Evolutionary conservation across 2,888 invertebrate species (phyloP), one percentile per base, ranked within the genome.

Genomic region (Dyspetes luteomarginatus): DNA sequence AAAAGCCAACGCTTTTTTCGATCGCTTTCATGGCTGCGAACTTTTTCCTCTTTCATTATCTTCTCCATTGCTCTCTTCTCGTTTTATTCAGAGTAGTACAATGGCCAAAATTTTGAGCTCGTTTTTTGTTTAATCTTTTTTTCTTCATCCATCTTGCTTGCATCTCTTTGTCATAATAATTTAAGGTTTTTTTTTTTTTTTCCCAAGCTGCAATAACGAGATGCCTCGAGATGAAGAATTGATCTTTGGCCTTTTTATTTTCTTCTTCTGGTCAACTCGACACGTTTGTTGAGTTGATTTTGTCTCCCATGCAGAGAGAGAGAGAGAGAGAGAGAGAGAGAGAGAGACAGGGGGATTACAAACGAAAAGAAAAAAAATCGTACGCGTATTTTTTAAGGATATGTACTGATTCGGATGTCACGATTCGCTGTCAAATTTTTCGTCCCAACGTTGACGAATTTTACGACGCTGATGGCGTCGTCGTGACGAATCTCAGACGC

Each of bases 401-500:
- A 82, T 78, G 48, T 52, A 62, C 55, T 55, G 64, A 56, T 45
- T 74, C 55, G 52, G 28, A 15, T 15, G 48, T 48, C 48, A 48
- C 48, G 48, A 48, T 48, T 62, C 52, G 62, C 28, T 64, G 64
- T 41, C n/a, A 5, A 15, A 48, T 48, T 17, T 7, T 48, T 17
- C 15, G 15, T 15, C 5, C 5, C 24, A 60, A 73, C 56, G 52
- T 65, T 12, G 50, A 48, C 22, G 36, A 68, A 56, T 69, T 80
- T 80, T 71, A 78, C 81, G 81, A 76, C 77, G 81, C 67, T 68
- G 71, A 73, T 81, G 69, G 83, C 82, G 80, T 75, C 81, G 84
- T 81, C 65, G 67, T 30, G 50, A 68, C 82, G 62, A 78, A 72
- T 82, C 84, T 93, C 92, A 94, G 80, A 94, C 93, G 90, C 94